Evolutionary conservation across 2,113 vertebrate species (phyloP).

Genomic region (Propithecus coquereli): DNA sequence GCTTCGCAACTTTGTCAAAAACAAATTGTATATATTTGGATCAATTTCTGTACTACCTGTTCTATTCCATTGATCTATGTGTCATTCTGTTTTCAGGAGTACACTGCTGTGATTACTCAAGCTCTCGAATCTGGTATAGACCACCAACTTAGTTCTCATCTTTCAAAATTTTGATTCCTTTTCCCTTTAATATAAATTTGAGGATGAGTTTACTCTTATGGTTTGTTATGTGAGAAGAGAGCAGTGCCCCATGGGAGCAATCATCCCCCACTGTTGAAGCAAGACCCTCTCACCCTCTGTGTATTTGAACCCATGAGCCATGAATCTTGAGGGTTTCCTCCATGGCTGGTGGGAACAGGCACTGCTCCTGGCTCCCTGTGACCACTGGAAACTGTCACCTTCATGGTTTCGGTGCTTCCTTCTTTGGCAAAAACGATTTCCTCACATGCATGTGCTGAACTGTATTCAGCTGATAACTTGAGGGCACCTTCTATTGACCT

Average conservation of each 20-base stretch:
- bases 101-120: neutral
- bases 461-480: neutral
- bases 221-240: neutral
- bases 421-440: neutral
- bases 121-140: neutral
- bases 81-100: neutral
- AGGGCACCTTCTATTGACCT: neutral
- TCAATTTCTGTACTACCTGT: neutral
- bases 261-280: neutral
- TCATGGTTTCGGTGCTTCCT: accelerated
- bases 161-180: neutral
- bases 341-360: neutral
- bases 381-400: neutral
- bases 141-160: neutral
- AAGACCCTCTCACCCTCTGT: no score
- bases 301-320: accelerated
- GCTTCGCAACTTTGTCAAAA: neutral
- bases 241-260: neutral
- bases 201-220: neutral
- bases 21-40: neutral
- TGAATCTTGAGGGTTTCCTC: neutral
- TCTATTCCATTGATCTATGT: neutral
- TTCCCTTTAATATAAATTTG: neutral
- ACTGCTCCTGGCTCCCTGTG: neutral
- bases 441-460: neutral